Base-by-base conservation (phyloP, 1,140 invertebrate species). In the Globodera ellingtonae region DNA sequence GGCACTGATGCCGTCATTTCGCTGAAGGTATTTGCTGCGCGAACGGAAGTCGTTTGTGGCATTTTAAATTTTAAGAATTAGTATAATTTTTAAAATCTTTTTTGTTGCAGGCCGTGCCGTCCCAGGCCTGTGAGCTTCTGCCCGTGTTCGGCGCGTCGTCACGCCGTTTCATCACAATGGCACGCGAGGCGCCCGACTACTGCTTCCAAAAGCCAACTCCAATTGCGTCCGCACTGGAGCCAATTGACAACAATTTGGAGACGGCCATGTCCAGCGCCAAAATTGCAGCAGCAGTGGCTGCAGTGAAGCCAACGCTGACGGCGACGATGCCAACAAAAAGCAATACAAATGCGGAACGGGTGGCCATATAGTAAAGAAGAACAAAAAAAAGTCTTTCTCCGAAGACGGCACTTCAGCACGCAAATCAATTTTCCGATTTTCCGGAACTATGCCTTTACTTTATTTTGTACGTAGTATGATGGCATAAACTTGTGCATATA, bases 1-100 rank as follows among this genome's bases (percentile, higher is more conserved):
- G 97, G 97, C 6, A 98, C 97, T 0, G 97, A 99, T 91, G 95
- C 97, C 9, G 93, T 95, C 59, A 93, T 99, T 81, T 98, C 97
- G 90, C 91, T 99, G 78, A 99, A 98, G 93, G 96, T 97, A 72
- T 35, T 35, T 35, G 35, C 35, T 35, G 35, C 35, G 35, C 35
- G 35, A 35, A 35, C 35, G 35, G 35, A 35, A 35, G 35, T 35
- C 35, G 3, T 35, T 35, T 2, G 1, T 35, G 35, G 35, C 35
- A 35, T 35, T 35, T 35, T 74, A n/a, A n/a, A n/a, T n/a, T n/a
- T n/a, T n/a, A n/a, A n/a, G n/a, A n/a, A n/a, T n/a, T n/a, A n/a
- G n/a, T n/a, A n/a, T n/a, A n/a, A n/a, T n/a, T n/a, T n/a, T n/a
- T n/a, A n/a, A n/a, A n/a, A n/a, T n/a, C n/a, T n/a, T 7, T 10